A percentile compares a stretch with the other conserved stretches of the same genome.
Evolutionary conservation across 2,888 invertebrate species (phyloP).

Genomic region (Harpagoxenus sublaevis): DNA sequence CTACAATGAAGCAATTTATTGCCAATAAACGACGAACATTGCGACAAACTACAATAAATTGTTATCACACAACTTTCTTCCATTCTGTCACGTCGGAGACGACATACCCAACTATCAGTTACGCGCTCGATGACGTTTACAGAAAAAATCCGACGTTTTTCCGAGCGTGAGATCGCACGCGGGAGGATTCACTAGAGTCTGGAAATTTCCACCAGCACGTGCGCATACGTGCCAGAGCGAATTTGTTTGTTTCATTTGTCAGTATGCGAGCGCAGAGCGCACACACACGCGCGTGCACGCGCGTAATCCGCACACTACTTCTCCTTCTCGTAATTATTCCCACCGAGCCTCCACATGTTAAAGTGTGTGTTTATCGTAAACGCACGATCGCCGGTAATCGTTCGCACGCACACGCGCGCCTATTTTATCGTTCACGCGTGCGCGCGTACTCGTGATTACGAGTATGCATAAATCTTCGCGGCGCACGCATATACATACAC

Average conservation of each 20-base stretch:
- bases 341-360: background rate
- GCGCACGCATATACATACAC: background rate
- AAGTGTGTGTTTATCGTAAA: slow-evolving; percentile 44
- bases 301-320: background rate
- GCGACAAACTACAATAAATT: background rate
- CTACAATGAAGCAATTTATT: background rate
- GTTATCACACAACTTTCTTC: background rate
- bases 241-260: slow-evolving; percentile 39
- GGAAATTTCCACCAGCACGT: slow-evolving; percentile 56
- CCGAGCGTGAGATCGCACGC: slow-evolving; percentile 29
- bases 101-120: background rate
- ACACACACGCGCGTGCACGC: background rate
- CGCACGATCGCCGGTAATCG: slow-evolving; percentile 42
- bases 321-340: slow-evolving; percentile 33
- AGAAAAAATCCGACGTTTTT: slow-evolving; percentile 12
- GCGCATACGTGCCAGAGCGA: slow-evolving; percentile 25
- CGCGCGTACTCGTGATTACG: background rate
- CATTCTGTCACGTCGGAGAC: background rate
- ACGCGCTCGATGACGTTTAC: background rate
- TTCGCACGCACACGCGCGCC: slow-evolving; percentile 29
- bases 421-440: slow-evolving; percentile 12
- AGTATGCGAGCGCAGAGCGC: slow-evolving; percentile 7
- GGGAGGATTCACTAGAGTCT: slow-evolving; percentile 24
- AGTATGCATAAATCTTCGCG: slow-evolving; percentile 28
- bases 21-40: background rate